Evolutionary conservation across 2,113 vertebrate species (phyloP), one percentile per base, ranked within the genome.

Genomic region (Hylia prasina): DNA sequence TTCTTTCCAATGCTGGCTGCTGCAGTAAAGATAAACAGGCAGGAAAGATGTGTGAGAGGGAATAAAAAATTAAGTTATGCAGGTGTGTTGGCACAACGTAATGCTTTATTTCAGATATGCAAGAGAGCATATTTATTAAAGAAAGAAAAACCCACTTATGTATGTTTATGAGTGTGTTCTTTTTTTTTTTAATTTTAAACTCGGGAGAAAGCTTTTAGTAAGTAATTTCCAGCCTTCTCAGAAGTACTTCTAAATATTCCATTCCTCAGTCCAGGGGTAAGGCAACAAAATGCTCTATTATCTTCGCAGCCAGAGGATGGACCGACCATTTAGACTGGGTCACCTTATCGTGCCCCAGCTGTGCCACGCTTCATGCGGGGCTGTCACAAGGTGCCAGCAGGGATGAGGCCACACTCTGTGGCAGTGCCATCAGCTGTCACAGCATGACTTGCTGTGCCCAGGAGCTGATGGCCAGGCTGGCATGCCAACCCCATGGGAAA

Each of bases 1-100:
- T 61, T 87, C 22, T 80, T 85, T 63, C 31, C 76, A 17, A 5
- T n/a, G 35, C 53, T 89, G 86, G 40, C 71, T 94, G 70, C 58
- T 73, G 51, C 11, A 1, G 68, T 54, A 86, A 70, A 87, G 85
- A 95, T 90, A 96, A 95, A 85, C 54, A 95, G 66, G 42, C 50
- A 82, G 69, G 35, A 80, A 81, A 80, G 47, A 80, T 15, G 15
- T 50, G 45, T 47, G 63, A 93, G 78, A 65, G 30, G 42, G 27
- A 90, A 86, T 33, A 35, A 90, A 89, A 90, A 80, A 45, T 51
- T 63, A 87, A 79, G 64, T 79, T 80, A 56, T 66, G 58, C 85
- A 82, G 63, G 75, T 94, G 72, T 63, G 33, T 87, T 80, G 71
- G 64, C 53, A 58, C 63, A 80, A 66, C 63, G 48, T 51, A 75